Conservation (phyloP, 2,888 invertebrate species). For the Cephus pulcher region DNA sequence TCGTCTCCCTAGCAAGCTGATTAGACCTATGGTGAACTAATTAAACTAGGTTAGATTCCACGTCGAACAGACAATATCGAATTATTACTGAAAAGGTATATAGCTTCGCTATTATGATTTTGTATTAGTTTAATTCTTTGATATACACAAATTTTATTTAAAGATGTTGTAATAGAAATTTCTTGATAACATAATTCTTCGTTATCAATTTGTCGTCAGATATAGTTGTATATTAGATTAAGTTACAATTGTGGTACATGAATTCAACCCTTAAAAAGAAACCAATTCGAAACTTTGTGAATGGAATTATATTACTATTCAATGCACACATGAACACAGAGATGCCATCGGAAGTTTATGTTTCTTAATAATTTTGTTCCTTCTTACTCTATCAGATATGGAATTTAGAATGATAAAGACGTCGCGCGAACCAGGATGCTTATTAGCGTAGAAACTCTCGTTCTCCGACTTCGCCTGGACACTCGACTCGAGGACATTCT, state of each 20-base stretch:
- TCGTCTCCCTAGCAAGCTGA: too few relatives aligned
- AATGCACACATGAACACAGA: too few relatives aligned
- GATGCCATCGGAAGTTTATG: too few relatives aligned
- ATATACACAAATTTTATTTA: not conserved
- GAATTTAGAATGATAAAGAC: not conserved
- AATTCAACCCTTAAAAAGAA: not conserved
- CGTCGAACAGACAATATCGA: not conserved
- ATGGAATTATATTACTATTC: too few relatives aligned
- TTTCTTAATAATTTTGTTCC: not conserved
- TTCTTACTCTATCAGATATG: not conserved
- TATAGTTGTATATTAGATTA: not conserved
- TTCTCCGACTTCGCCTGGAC: constrained; percentile 27
- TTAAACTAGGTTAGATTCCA: not conserved
- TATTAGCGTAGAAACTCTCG: not conserved
- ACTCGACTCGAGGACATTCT: constrained; percentile 38
- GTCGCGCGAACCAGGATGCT: not conserved
- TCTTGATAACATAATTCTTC: not conserved
- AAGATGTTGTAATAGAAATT: not conserved
- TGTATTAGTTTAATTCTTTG: not conserved
- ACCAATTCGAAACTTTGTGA: too few relatives aligned
- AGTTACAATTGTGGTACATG: not conserved
- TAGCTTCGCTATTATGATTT: not conserved
- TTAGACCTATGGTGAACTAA: too few relatives aligned
- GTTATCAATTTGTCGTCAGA: not conserved
- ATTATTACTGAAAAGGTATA: not conserved